Base-by-base conservation (phyloP, 2,113 vertebrate genomes). In the Ammodytes dubius region DNA sequence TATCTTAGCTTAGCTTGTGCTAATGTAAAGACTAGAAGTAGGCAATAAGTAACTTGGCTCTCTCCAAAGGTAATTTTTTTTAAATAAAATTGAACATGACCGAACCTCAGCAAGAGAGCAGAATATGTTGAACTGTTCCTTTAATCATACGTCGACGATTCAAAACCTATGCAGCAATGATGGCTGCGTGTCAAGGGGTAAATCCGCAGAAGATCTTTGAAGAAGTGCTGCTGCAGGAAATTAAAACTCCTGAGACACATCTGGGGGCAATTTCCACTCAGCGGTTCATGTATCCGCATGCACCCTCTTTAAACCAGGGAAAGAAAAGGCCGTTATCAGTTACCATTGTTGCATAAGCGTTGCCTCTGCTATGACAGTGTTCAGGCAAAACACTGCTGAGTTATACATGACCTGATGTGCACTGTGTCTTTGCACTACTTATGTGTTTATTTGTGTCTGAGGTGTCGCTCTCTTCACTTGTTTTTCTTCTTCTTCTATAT, bases 221-320 rank as follows among this genome's bases (percentile, higher is more conserved):
- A 15, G 0, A 50, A 54, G 15, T 59, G 68, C 19, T 80, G 52
- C 42, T 56, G 72, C 88, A 87, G 84, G 86, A 91, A 88, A 90
- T 86, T n/a, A 81, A 79, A 84, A 54, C 17, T 56, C 2, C 40
- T 46, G 47, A 73, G 70, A 45, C 35, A 15, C 70, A 74, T 69
- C 81, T 88, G 77, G 35, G 52, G 78, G 52, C 39, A 70, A 42
- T 82, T 83, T 46, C 37, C 46, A 50, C 40, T 70, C 42, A 2
- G 15, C 46, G n/a, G 50, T 75, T 81, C 58, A 47, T 68, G 57
- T 40, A 13, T 52, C 57, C 14, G 54, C 70, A 66, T 69, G 49
- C 37, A 49, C 53, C 46, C 42, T 39, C 42, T 13, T 58, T 68
- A 47, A 52, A 42, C 27, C 39, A 53, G 39, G 10, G 65, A 49